A percentile compares a stretch with the other conserved stretches of the same genome.
phyloP scores from a whole-genome alignment of 2,888 invertebrate species.

The Blera fallax region DNA sequence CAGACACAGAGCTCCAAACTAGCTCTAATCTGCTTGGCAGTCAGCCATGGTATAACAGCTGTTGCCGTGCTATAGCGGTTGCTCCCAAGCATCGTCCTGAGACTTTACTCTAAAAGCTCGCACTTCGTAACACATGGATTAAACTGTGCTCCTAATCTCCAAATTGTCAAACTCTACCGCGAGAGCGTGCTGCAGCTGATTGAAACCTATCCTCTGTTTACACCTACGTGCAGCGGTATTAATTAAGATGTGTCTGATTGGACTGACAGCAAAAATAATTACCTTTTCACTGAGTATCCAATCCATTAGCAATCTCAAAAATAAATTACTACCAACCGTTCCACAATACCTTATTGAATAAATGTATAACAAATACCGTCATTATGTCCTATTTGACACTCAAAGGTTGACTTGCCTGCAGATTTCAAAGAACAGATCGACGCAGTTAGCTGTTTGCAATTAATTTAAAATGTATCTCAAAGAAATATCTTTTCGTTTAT shows the following conservation, averaged over 20 bases:
- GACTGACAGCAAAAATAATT: background rate
- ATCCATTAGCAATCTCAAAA: background rate
- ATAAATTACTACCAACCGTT: background rate
- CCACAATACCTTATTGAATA: background rate
- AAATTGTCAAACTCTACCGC: too few species aligned
- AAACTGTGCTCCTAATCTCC: too few species aligned
- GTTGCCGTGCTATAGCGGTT: too few species aligned
- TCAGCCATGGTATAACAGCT: too few species aligned
- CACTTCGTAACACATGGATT: too few species aligned
- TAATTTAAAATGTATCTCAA: constrained; percentile 1
- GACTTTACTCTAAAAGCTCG: too few species aligned
- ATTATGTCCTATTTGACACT: background rate
- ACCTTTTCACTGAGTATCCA: too few species aligned
- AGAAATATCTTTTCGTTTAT: background rate
- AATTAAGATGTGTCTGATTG: background rate
- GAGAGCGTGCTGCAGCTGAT: too few species aligned
- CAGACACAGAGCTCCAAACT: too few species aligned
- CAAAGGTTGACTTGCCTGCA: background rate
- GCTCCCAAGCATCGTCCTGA: too few species aligned
- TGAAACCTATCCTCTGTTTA: background rate
- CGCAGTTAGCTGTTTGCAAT: background rate
- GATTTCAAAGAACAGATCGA: background rate
- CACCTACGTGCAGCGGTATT: background rate
- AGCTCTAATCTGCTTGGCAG: too few species aligned
- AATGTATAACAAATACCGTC: background rate